Percentiles rank a stretch among this genome's conserved stretches.
Evolutionary conservation across 2,888 invertebrate species (phyloP).

Genomic region (Drosophila silvestris): DNA sequence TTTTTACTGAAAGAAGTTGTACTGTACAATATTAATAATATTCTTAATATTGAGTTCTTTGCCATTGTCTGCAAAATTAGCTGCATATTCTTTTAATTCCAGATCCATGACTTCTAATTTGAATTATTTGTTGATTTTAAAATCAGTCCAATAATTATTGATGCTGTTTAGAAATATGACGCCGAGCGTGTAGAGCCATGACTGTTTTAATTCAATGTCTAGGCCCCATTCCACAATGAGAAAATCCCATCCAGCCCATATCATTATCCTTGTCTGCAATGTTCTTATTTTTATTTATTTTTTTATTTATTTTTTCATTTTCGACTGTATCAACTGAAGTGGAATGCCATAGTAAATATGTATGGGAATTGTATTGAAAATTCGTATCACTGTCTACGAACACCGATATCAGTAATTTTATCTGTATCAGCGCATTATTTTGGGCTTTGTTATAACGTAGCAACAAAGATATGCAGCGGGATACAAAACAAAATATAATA

Average conservation of each 20-base stretch:
- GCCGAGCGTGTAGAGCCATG: background rate
- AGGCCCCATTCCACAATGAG: background rate
- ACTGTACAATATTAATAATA: background rate
- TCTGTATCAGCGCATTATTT: slow-evolving; percentile 31
- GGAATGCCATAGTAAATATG: slow-evolving; percentile 24
- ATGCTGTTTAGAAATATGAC: background rate
- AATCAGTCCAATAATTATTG: background rate
- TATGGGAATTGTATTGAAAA: slow-evolving; percentile 2
- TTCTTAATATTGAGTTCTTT: background rate
- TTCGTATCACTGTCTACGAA: slow-evolving; percentile 18
- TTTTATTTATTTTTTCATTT: slow-evolving; percentile 7
- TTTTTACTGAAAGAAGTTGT: too few species aligned
- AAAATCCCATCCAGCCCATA: background rate
- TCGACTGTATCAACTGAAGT: background rate
- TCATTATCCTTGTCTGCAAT: background rate
- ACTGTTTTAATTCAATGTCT: background rate
- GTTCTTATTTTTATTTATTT: slow-evolving; percentile 2
- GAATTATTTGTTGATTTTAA: background rate
- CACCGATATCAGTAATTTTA: slow-evolving; percentile 30
- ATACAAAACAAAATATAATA: slow-evolving; percentile 6
- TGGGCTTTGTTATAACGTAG: slow-evolving; percentile 5
- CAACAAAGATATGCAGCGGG: slow-evolving; percentile 24
- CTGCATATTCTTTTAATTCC: background rate
- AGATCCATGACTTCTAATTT: background rate
- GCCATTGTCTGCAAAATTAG: too few species aligned